These are phyloP conservation scores for Phalangium opilio DNA, from an alignment of 2,888 invertebrate genomes.

Conservation along the genomic window DNA sequence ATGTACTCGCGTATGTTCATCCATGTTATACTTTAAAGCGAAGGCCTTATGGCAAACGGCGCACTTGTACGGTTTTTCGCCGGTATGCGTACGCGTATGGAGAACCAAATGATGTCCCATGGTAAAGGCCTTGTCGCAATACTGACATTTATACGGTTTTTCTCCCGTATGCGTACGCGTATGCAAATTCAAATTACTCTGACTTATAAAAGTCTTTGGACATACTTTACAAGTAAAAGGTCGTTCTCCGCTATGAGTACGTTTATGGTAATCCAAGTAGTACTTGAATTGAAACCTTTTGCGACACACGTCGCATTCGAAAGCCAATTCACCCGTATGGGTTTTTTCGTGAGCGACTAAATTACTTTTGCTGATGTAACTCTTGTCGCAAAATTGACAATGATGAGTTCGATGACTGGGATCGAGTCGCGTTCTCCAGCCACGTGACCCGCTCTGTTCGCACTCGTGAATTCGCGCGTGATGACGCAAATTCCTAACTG, in stretches of 20 bases:
- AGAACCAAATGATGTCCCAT: background rate
- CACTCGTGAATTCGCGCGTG: background rate
- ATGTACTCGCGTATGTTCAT: background rate
- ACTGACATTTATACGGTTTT: background rate
- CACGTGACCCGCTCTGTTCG: background rate
- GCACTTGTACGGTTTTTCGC: background rate
- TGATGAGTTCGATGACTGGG: background rate
- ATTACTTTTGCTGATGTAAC: background rate
- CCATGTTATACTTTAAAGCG: background rate
- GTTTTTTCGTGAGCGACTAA: background rate
- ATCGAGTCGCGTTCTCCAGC: background rate
- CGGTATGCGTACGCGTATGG: background rate
- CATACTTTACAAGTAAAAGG: background rate
- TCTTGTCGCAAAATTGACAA: background rate
- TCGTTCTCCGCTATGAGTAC: background rate
- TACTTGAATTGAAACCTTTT: background rate
- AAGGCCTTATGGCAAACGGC: background rate
- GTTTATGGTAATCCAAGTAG: background rate
- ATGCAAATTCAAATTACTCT: background rate
- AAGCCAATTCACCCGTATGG: background rate
- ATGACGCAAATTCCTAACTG: background rate
- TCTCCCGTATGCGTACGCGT: background rate
- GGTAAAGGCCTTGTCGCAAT: background rate
- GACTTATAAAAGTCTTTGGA: background rate
- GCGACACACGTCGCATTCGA: background rate